Conservation (phyloP, 2,113 vertebrate genomes). For the Lates calcarifer region DNA sequence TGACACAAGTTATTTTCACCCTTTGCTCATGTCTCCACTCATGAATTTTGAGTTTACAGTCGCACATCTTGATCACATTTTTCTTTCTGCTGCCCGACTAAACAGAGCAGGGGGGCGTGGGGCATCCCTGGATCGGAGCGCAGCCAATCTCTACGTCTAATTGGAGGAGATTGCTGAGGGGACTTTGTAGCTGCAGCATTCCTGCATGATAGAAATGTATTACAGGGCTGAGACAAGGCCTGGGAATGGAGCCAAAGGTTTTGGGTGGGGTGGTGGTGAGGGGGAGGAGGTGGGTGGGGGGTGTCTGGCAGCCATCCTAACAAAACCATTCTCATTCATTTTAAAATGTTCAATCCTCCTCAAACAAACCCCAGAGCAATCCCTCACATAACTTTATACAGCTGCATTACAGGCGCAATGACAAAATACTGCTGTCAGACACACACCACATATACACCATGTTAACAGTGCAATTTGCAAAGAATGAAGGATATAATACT, state of each 20-base stretch:
- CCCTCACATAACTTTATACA: slow-evolving; percentile 6
- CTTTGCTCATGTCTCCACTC: background rate
- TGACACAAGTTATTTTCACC: background rate
- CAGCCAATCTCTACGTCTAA: background rate
- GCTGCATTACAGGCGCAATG: background rate
- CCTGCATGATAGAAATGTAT: slow-evolving; percentile 41
- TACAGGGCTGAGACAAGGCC: slow-evolving; percentile 8
- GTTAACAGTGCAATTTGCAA: background rate
- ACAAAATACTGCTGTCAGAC: background rate
- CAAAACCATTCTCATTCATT: slow-evolving; percentile 13
- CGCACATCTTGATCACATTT: background rate
- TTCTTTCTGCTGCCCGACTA: background rate
- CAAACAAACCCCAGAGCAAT: background rate
- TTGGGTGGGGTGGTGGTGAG: slow-evolving; percentile 15
- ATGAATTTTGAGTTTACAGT: background rate
- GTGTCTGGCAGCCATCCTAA: slow-evolving; percentile 10
- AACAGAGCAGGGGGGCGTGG: background rate
- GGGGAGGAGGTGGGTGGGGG: background rate
- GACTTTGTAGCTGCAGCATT: slow-evolving; percentile 26
- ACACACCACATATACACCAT: background rate
- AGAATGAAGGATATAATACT: background rate
- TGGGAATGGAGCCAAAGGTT: slow-evolving; percentile 18
- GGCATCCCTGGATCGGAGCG: background rate
- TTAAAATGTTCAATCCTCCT: slow-evolving; percentile 12
- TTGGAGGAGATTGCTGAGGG: background rate